Evolutionary conservation across 2,113 vertebrate genomes (phyloP).

Genomic region (Pelodiscus sinensis): DNA sequence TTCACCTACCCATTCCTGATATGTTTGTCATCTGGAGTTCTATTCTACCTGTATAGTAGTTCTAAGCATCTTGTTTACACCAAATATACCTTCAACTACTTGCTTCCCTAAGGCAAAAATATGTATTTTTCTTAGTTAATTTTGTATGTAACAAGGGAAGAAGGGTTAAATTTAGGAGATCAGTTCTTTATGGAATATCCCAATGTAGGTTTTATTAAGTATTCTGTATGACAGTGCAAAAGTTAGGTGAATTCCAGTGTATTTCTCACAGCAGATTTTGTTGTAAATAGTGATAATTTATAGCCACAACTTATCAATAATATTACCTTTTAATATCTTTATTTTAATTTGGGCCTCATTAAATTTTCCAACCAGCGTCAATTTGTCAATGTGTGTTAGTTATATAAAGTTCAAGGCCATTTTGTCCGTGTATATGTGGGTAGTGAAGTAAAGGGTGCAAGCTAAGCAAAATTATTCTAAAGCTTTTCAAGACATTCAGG

Average conservation of each 20-base stretch:
- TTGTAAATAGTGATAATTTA: not conserved
- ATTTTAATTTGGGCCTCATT: not conserved
- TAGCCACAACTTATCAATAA: not conserved
- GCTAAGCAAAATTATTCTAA: no score
- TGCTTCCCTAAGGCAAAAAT: not conserved
- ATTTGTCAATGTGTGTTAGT: not conserved
- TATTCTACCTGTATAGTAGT: not conserved
- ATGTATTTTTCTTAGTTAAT: not conserved
- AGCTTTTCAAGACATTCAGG: not conserved
- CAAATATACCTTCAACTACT: not conserved
- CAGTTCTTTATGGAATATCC: not conserved
- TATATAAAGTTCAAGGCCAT: not conserved
- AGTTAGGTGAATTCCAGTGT: not conserved
- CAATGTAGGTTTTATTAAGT: not conserved
- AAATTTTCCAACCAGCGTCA: not conserved
- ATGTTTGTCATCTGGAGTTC: not conserved
- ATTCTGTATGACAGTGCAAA: not conserved
- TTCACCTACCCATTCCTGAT: not conserved
- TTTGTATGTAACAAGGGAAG: not conserved
- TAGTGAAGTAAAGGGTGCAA: not conserved
- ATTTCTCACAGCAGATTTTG: not conserved
- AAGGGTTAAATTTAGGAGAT: not conserved
- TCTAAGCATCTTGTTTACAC: not conserved
- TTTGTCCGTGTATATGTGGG: not conserved
- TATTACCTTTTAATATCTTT: not conserved